Base-by-base conservation (phyloP, 2,888 invertebrate species). In the Agrenia bidenticulata region DNA sequence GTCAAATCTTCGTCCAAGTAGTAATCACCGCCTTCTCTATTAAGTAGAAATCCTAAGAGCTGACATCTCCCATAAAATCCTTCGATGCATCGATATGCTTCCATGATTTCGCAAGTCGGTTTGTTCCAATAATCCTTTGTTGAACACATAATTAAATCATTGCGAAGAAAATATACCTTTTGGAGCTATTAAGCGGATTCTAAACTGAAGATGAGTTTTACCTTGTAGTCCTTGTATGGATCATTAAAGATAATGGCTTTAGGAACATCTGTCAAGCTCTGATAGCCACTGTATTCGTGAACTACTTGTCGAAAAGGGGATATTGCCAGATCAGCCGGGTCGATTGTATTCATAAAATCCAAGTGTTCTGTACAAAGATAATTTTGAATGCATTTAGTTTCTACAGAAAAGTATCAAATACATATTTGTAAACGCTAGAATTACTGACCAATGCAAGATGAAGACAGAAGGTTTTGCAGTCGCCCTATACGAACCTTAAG, bases 381-480 rank as follows among this genome's bases (percentile, higher is more conserved):
- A n/a, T n/a, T n/a, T n/a, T n/a, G n/a, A 9, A 61, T 24, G 19
- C 27, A 41, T 42, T n/a, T n/a, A n/a, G n/a, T n/a, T n/a, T n/a
- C n/a, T n/a, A n/a, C n/a, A n/a, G n/a, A n/a, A n/a, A n/a, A 9
- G 39, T 13, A 13, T 13, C 39, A 11, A 39, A 13, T 39, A 39
- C 13, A 13, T 49, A 42, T 24, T n/a, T 58, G 17, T 5, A 54
- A 49, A 50, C 32, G 57, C 13, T 45, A 1, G 5, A n/a, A n/a
- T n/a, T n/a, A n/a, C n/a, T n/a, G 23, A 27, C 91, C 92, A 79
- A 95, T 92, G 79, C 98, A 99, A 4, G 97, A 95, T 76, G 97
- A 95, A n/a, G 96, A 93, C 72, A 98, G 91, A 61, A 99, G 85
- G 82, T 98, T 98, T 85, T 99, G 93, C 65, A 93, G 81, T 24